These are phyloP conservation scores for Aphodius granarius DNA, from an alignment of 2,888 invertebrate genomes.

Conservation along the genomic window DNA sequence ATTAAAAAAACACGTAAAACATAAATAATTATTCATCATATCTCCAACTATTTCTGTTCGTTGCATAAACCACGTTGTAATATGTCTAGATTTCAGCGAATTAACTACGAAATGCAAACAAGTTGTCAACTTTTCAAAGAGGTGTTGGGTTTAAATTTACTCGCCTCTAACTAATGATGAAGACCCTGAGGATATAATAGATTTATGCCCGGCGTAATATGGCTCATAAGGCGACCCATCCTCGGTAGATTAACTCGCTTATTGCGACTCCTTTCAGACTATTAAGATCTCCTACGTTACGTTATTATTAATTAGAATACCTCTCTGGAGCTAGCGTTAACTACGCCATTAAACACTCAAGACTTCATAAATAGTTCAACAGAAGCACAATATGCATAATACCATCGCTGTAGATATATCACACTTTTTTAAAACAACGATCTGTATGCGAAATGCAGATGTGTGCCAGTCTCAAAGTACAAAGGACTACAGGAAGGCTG, in stretches of 20 bases:
- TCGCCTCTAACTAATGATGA: background rate
- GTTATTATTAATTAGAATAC: background rate
- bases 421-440: background rate
- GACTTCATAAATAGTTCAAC: background rate
- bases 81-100: background rate
- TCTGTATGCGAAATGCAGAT: background rate
- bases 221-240: background rate
- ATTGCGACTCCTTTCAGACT: background rate
- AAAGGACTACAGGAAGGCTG: background rate
- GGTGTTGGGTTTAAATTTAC: background rate
- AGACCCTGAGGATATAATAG: background rate
- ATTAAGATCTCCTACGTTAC: background rate
- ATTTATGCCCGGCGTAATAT: background rate
- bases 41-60: background rate
- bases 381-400: background rate
- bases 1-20: too few relatives aligned
- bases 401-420: background rate
- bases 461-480: background rate
- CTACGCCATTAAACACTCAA: background rate
- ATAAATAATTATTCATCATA: background rate
- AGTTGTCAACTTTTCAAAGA: background rate
- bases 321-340: background rate
- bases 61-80: background rate
- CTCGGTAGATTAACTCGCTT: background rate
- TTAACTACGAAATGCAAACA: background rate